Evolutionary conservation across 2,113 vertebrate genomes (phyloP).

Genomic region (Brachyistius frenatus): DNA sequence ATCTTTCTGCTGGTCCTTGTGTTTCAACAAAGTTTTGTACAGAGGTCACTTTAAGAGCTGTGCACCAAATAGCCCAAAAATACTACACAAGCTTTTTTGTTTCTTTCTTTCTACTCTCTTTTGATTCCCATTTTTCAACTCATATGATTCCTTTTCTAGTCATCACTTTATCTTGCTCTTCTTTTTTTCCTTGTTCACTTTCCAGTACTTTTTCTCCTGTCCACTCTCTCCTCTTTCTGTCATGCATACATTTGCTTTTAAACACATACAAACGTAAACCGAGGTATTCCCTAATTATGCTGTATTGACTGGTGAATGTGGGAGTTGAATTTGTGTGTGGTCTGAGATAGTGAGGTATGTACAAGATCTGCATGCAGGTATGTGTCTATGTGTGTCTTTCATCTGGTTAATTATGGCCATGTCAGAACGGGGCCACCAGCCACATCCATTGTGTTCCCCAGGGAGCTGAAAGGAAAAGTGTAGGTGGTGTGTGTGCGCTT

Average conservation of each 20-base stretch:
- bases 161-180: not conserved
- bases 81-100: too few relatives aligned
- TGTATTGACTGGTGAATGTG: slow-evolving; percentile 8
- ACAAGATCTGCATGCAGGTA: slow-evolving; percentile 23
- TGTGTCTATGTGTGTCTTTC: slow-evolving; percentile 36
- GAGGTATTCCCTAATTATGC: slow-evolving; percentile 28
- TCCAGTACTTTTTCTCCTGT: not conserved
- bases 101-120: not conserved
- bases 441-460: slow-evolving; percentile 32
- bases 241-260: not conserved
- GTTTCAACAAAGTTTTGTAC: slow-evolving; percentile 9
- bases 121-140: not conserved
- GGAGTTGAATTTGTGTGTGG: slow-evolving; percentile 38
- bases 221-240: not conserved
- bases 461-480: slow-evolving; percentile 58
- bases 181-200: not conserved
- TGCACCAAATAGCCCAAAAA: not conserved
- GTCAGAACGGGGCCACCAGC: slow-evolving; percentile 45
- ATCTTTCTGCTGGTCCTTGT: not conserved
- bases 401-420: slow-evolving; percentile 65
- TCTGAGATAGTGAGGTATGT: slow-evolving; percentile 34
- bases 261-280: not conserved
- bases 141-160: too few relatives aligned
- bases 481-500: slow-evolving; percentile 45
- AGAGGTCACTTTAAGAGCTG: not conserved